A percentile compares a stretch with the other conserved stretches of the same genome.
Conservation (phyloP, 2,888 invertebrate species). For the Sminthurinus aureus region DNA sequence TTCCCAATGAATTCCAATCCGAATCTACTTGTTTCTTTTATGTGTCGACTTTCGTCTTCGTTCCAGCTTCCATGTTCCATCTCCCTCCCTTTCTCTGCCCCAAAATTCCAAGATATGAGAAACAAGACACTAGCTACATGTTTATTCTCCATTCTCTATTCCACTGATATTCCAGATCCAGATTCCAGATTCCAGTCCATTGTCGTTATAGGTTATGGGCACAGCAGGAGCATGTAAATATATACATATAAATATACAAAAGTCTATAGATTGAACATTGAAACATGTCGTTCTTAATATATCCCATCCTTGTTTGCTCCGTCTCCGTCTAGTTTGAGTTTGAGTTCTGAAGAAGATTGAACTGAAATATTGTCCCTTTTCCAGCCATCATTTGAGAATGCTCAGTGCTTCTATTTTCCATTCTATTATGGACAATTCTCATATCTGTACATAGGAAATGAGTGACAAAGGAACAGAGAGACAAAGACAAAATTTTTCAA, state of each 20-base stretch:
- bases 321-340: not conserved
- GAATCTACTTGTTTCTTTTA: constrained; percentile 31
- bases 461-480: not conserved
- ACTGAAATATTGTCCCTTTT: not conserved
- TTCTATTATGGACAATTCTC: not conserved
- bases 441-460: not conserved
- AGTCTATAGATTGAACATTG: no score
- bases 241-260: no score
- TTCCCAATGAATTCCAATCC: constrained; percentile 35
- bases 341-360: not conserved
- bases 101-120: not conserved
- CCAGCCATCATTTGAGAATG: not conserved
- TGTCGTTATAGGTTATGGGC: no score
- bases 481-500: not conserved
- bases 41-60: constrained; percentile 24
- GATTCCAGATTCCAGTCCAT: no score
- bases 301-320: not conserved
- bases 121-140: no score
- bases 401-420: not conserved
- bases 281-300: no score
- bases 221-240: no score
- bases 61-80: not conserved
- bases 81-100: not conserved
- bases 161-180: no score
- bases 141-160: not conserved